These are phyloP conservation scores for Bemisia tabaci DNA, from an alignment of 1,140 invertebrate genomes.

Conservation along the genomic window DNA sequence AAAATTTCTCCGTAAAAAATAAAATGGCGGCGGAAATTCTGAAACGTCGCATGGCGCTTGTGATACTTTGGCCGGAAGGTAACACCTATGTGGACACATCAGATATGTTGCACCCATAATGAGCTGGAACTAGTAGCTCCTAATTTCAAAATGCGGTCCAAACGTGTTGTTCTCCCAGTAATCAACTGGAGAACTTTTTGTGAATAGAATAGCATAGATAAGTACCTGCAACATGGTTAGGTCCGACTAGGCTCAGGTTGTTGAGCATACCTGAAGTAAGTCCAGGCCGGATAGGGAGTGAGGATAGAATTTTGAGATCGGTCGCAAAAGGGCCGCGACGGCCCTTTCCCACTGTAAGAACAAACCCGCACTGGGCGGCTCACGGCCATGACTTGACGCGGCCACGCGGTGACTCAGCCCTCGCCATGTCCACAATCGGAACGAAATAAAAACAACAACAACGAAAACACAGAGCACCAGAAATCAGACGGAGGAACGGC, in stretches of 20 bases:
- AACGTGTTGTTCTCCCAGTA: no score
- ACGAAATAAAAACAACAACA: conserved; percentile 1
- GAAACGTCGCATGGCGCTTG: no score
- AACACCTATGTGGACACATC: no score
- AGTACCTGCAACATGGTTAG: conserved; percentile 20
- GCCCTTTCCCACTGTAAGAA: not conserved
- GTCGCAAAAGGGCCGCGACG: not conserved
- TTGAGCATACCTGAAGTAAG: conserved; percentile 26
- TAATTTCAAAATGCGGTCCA: no score
- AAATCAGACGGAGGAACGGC: not conserved
- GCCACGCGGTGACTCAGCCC: not conserved
- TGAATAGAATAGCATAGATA: no score
- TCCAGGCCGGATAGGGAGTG: conserved; percentile 21
- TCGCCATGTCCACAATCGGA: not conserved
- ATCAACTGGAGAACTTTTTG: no score
- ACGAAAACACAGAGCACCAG: conserved; percentile 2
- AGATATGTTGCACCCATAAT: no score
- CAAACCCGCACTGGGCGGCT: not conserved
- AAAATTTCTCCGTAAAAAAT: no score
- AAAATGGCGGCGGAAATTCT: no score
- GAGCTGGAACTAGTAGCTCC: no score
- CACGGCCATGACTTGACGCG: not conserved
- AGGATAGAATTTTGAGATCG: conserved; percentile 25
- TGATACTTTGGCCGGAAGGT: no score
- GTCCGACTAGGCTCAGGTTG: conserved; percentile 25